Base-by-base conservation (phyloP, 35 echinoderm and acorn worm species). In the Ophioderma brevispina region DNA sequence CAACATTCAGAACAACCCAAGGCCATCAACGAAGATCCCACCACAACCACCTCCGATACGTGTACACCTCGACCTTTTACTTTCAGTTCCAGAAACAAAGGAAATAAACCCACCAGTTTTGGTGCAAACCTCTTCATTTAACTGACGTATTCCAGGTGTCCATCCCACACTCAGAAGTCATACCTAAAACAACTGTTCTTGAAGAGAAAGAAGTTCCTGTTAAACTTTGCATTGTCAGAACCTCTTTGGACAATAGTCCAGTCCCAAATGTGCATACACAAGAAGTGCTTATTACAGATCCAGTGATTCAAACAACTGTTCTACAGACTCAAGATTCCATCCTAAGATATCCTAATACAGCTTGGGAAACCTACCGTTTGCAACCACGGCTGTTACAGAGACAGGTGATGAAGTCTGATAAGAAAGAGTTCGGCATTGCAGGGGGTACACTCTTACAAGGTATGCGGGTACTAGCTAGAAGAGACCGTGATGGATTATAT, bases 401-500 rank as follows among this genome's bases (percentile, higher is more conserved):
- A 40, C 50, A 91, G 43, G 75, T 94, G 1, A 40, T 84, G 35
- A 84, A 87, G 36, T 13, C 64, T 82, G 78, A 80, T 34, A 90
- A 39, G 33, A 39, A 88, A 76, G 32, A 84, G 37, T 34, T 85
- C 32, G 52, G 86, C 75, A 32, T 70, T 70, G 1, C 59, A 15
- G 70, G 33, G 35, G 83, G 83, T 18, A 32, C 37, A 3, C 50
- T 85, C 35, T 33, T 94, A 28, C 81, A 81, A 17, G 97, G 97
- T 32, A 95, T 93, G 91, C 92, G 81, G 80, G 93, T 99, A 21
- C 77, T 99, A 42, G 94, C 93, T 0, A 90, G 94, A n/a, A 81
- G 94, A 78, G 91, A 99, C 64, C 90, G 80, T 38, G 97, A 99
- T 86, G 97, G 97, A 31, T 99, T 89, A 52, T 99, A 95, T 70